phyloP scores from a whole-genome alignment of 1,140 invertebrate species.

The Chlorops oryzae region DNA sequence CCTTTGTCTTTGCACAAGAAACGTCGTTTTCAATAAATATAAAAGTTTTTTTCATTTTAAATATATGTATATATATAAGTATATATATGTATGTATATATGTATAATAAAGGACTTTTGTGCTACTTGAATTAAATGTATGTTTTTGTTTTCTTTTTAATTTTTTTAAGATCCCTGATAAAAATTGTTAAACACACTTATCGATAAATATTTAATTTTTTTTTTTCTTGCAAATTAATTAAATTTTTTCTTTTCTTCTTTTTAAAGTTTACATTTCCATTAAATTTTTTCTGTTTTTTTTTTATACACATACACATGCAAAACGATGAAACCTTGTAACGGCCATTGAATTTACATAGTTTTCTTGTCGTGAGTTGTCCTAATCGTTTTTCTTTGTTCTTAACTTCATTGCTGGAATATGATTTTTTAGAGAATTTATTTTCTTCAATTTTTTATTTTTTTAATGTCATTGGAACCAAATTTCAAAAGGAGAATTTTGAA shows the following conservation, averaged over 20 bases:
- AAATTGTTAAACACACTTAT: conserved; percentile 1
- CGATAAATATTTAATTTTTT: neutral
- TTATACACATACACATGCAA: conserved; percentile 15
- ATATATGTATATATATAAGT: conserved; percentile 20
- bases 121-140: conserved; percentile 22
- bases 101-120: conserved; percentile 19
- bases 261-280: too few relatives aligned
- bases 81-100: conserved; percentile 21
- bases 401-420: conserved; percentile 19
- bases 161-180: neutral
- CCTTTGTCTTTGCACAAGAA: conserved; percentile 15
- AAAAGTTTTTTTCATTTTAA: conserved; percentile 13
- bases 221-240: conserved; percentile 4
- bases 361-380: neutral
- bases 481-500: too few relatives aligned
- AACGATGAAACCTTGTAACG: conserved; percentile 5
- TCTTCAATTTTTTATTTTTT: neutral
- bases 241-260: neutral
- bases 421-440: conserved; percentile 29
- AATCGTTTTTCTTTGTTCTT: neutral
- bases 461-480: too few relatives aligned
- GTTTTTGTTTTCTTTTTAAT: conserved; percentile 12
- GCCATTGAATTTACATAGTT: neutral
- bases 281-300: conserved; percentile 17
- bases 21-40: conserved; percentile 15